phyloP scores from a whole-genome alignment of 2,113 vertebrate genomes.

The Epinephelus lanceolatus region DNA sequence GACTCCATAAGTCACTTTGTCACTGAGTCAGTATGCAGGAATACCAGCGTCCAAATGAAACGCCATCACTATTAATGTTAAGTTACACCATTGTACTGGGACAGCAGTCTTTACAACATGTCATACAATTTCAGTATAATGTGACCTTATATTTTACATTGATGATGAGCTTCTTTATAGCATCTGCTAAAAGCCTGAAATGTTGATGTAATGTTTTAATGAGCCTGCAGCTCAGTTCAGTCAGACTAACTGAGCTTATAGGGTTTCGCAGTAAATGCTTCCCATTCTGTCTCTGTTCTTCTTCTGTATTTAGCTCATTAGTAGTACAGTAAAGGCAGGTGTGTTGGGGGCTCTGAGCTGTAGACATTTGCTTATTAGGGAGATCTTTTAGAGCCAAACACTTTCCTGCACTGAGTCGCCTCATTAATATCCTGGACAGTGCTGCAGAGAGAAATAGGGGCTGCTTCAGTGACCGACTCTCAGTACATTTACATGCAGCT shows the following conservation, averaged over 20 bases:
- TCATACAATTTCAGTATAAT: background rate
- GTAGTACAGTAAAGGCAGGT: background rate
- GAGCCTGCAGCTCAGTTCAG: background rate
- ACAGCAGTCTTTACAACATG: background rate
- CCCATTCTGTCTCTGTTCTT: fast-evolving
- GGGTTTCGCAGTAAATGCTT: background rate
- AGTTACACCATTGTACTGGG: too few species aligned
- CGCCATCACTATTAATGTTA: too few species aligned
- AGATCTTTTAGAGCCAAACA: background rate
- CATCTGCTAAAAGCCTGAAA: background rate
- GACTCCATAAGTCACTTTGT: too few species aligned
- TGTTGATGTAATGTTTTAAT: conserved; percentile 26
- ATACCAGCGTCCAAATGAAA: too few species aligned
- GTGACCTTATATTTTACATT: background rate
- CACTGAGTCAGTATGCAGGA: too few species aligned
- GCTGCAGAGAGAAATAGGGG: background rate
- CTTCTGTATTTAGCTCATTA: conserved; percentile 38
- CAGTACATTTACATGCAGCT: too few species aligned
- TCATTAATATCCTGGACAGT: conserved; percentile 4
- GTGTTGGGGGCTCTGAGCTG: background rate
- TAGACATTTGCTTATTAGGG: conserved; percentile 29
- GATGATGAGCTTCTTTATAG: background rate
- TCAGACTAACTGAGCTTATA: background rate
- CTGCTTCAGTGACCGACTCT: background rate
- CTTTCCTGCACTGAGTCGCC: background rate